A percentile compares a stretch with the other conserved stretches of the same genome.
Evolutionary conservation across 1,140 invertebrate genomes (phyloP).

Genomic region (Polypedilum vanderplanki): DNA sequence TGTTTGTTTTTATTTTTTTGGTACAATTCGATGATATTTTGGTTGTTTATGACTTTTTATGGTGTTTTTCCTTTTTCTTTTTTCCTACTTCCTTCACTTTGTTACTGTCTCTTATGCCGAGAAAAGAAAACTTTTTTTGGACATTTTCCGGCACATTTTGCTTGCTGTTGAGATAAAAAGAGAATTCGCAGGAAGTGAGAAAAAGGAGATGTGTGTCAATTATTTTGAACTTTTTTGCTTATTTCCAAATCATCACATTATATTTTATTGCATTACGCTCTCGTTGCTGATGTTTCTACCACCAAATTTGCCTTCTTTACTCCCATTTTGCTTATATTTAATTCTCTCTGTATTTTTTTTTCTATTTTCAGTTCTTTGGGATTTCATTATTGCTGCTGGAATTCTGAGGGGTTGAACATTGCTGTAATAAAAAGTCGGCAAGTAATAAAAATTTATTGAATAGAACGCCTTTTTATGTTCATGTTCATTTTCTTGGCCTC

Average conservation of each 20-base stretch:
- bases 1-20: too few species aligned
- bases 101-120: not conserved
- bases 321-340: not conserved
- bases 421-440: slow-evolving; percentile 18
- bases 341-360: slow-evolving; percentile 29
- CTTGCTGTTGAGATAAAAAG: not conserved
- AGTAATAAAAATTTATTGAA: slow-evolving; percentile 31
- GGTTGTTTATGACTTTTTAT: slow-evolving; percentile 1
- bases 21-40: not conserved
- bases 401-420: slow-evolving; percentile 29
- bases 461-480: slow-evolving; percentile 27
- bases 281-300: not conserved
- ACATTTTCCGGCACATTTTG: not conserved
- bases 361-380: slow-evolving; percentile 30
- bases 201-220: slow-evolving; percentile 19
- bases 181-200: not conserved
- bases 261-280: slow-evolving; percentile 25
- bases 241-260: slow-evolving; percentile 28
- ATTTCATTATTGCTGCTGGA: slow-evolving; percentile 27
- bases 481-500: slow-evolving; percentile 27
- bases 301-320: slow-evolving; percentile 25
- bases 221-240: slow-evolving; percentile 28
- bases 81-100: not conserved
- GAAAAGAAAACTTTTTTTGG: not conserved
- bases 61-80: not conserved